Percentiles rank a stretch among this genome's conserved stretches.
Conservation (phyloP, 2,797 vertebrate species). For the Chloroceryle amazona region DNA sequence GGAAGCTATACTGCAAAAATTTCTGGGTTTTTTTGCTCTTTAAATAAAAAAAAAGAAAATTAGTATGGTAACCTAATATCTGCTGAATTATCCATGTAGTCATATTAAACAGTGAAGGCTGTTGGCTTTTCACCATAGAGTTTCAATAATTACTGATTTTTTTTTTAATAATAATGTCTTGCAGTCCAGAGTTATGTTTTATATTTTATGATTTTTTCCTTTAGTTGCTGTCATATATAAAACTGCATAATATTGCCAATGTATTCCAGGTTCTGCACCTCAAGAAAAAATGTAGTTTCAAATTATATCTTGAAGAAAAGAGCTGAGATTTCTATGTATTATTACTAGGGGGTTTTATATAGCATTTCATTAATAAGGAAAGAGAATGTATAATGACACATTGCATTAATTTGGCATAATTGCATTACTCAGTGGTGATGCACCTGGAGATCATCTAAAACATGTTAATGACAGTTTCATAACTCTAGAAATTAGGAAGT, state of each 20-base stretch:
- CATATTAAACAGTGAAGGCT: neutral
- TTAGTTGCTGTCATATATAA: neutral
- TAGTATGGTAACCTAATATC: neutral
- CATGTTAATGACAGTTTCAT: neutral
- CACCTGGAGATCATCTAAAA: neutral
- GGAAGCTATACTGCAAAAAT: neutral
- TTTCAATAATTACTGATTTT: neutral
- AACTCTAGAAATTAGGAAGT: neutral
- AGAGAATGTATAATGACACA: neutral
- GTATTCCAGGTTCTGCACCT: neutral
- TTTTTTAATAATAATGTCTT: neutral
- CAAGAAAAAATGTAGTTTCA: neutral
- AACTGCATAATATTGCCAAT: neutral
- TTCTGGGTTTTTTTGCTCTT: neutral
- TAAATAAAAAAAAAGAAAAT: neutral
- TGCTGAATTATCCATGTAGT: neutral
- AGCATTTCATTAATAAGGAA: slow-evolving; percentile 22
- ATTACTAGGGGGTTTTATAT: neutral
- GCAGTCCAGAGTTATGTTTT: neutral
- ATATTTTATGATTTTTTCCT: neutral
- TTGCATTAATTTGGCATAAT: slow-evolving; percentile 21
- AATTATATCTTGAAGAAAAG: slow-evolving; percentile 5
- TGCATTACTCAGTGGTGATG: slow-evolving; percentile 8
- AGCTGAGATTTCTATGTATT: neutral
- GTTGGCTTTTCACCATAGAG: neutral